Conservation (phyloP, 1,140 invertebrate species). For the Caerostris extrusa region DNA sequence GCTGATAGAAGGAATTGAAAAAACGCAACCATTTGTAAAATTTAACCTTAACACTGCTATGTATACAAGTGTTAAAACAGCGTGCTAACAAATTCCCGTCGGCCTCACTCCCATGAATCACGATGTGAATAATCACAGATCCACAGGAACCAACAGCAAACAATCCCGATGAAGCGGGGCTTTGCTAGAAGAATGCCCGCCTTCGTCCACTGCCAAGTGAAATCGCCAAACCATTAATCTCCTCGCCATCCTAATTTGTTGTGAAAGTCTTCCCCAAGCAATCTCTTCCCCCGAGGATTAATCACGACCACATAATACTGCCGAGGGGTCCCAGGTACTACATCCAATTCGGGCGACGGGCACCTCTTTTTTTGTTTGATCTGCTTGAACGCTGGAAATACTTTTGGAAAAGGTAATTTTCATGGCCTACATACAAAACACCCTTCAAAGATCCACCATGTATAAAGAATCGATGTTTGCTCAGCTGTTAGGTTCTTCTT, state of each 20-base stretch:
- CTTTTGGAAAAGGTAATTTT: constrained; percentile 54
- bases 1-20: no score
- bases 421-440: neutral
- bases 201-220: neutral
- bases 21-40: no score
- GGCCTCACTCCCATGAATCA: neutral
- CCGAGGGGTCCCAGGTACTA: neutral
- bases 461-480: constrained; percentile 64
- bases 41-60: no score
- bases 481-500: constrained; percentile 48
- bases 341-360: neutral
- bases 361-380: constrained; percentile 49
- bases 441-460: neutral
- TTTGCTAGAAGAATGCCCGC: constrained; percentile 17
- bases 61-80: no score
- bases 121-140: neutral
- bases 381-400: neutral
- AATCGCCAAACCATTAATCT: constrained; percentile 52
- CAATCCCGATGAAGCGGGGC: neutral
- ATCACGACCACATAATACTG: neutral
- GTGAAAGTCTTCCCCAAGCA: neutral
- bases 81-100: no score
- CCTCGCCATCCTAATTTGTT: constrained; percentile 45
- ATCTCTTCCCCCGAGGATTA: constrained; percentile 48
- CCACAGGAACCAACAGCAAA: neutral